Evolutionary conservation across 2,797 vertebrate species (phyloP).

Genomic region (Natrix natrix): DNA sequence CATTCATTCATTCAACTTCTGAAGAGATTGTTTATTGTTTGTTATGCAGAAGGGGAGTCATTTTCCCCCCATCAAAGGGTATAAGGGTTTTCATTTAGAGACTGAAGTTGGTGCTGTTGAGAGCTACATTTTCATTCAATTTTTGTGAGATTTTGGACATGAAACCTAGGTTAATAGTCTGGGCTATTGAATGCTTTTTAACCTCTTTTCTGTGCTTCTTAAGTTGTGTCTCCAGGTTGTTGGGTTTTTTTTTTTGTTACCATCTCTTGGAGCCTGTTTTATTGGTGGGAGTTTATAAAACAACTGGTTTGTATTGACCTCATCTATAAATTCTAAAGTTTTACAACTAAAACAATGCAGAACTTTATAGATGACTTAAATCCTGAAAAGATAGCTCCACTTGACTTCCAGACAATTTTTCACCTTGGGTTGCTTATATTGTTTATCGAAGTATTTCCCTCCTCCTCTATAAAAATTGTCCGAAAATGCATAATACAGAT

Average conservation of each 20-base stretch:
- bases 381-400: background rate
- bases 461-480: background rate
- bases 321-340: background rate
- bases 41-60: background rate
- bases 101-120: background rate
- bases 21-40: background rate
- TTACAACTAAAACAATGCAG: background rate
- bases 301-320: background rate
- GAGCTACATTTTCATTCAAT: background rate
- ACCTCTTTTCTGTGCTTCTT: background rate
- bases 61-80: accelerated
- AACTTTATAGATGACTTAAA: background rate
- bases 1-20: background rate
- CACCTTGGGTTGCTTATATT: background rate
- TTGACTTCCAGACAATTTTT: background rate
- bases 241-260: background rate
- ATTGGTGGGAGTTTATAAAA: background rate
- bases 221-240: background rate
- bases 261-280: background rate
- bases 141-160: background rate
- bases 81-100: background rate
- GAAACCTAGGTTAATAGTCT: background rate
- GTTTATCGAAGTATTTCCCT: background rate
- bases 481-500: background rate
- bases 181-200: background rate